Percentiles rank a stretch among this genome's conserved stretches.
phyloP scores from a whole-genome alignment of 1,140 invertebrate species.

The Diorhabda elongata region DNA sequence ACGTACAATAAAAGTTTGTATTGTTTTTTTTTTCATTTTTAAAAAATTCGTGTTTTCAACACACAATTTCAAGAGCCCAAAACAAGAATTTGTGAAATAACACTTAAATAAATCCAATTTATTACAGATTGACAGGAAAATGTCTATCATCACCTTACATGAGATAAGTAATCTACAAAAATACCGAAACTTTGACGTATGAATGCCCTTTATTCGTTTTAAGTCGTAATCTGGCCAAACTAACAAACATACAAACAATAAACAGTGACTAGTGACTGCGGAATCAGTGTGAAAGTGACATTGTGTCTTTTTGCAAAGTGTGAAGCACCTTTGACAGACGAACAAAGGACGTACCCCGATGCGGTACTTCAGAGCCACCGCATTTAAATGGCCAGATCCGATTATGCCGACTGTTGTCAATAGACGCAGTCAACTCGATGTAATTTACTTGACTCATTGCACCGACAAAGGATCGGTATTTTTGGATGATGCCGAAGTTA shows the following conservation, averaged over 20 bases:
- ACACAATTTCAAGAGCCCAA: neutral
- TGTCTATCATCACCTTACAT: neutral
- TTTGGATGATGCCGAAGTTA: neutral
- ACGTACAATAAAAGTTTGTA: neutral
- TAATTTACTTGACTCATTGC: constrained; percentile 41
- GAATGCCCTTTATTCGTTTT: neutral
- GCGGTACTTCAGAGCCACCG: constrained; percentile 40
- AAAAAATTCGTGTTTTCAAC: neutral
- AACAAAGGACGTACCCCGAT: constrained; percentile 39
- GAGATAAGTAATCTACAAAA: neutral
- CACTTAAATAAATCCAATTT: neutral
- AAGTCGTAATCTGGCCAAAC: constrained; percentile 13
- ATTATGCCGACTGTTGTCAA: constrained; percentile 29
- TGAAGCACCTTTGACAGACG: constrained; percentile 38
- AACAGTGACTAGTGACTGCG: constrained; percentile 21
- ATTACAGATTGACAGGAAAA: neutral
- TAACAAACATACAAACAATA: constrained; percentile 42
- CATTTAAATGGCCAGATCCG: constrained; percentile 34
- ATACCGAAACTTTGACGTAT: neutral
- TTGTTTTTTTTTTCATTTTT: neutral
- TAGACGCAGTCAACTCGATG: constrained; percentile 34
- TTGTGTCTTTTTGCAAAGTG: constrained; percentile 40
- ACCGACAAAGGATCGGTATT: constrained; percentile 30
- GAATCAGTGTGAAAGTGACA: constrained; percentile 43
- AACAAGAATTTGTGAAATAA: neutral